Base-by-base conservation (phyloP, 2,113 vertebrate species). In the Plecturocebus donacophilus region DNA sequence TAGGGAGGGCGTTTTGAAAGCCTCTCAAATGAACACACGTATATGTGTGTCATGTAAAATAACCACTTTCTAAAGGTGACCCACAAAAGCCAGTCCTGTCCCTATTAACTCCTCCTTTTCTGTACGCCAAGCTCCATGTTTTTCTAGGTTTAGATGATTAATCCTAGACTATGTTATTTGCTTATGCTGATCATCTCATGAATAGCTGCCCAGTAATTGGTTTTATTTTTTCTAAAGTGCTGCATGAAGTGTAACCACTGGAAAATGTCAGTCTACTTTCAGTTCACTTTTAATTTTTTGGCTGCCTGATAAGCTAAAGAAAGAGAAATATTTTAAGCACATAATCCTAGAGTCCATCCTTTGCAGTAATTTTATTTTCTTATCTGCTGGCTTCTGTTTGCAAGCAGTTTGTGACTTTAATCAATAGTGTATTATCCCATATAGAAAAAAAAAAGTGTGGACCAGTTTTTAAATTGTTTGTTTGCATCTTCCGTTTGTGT, bases 131-230 rank as follows among this genome's bases (percentile, higher is more conserved):
- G 9, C 16, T 91, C 16, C 42, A 11, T 92, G 8, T 35, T 54
- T 20, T 75, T 56, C 52, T 40, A 40, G 49, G 40, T 87, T 56
- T 82, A 90, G 75, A 70, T 61, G 66, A 96, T 90, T 96, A 83
- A 96, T 97, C 40, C 38, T 47, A 56, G 52, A 30, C 70, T 7
- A 8, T 68, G 71, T 81, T 97, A 95, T 95, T 97, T 91, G 82
- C 21, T 97, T 81, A 88, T 40, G 47, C 13, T 85, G 84, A 92
- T 91, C 71, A 94, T 56, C 49, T 95, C 71, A 94, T 88, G 85
- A 84, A 87, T 56, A 95, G 90, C 80, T 88, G 71, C 66, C 21
- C 8, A 25, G 40, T 94, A 95, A 98, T 82, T 95, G 97, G 49
- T 94, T 95, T 96, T 90, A 96, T 92, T 35, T 92, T 95, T 91